Evolutionary conservation across 2,888 invertebrate species (phyloP), one percentile per base, ranked within the genome.

Genomic region (Hartigia nigra): DNA sequence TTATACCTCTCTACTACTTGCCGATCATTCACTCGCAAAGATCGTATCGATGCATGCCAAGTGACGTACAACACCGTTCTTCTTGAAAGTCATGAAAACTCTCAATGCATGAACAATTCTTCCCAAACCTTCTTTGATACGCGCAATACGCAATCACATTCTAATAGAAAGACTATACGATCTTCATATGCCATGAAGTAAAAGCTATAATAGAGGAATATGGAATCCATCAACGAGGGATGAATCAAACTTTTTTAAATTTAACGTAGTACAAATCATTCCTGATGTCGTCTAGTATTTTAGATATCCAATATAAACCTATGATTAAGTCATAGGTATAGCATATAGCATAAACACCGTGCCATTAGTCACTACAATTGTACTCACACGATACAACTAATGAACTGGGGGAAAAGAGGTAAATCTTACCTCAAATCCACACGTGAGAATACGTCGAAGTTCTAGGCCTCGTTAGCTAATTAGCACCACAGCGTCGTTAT

Each of bases 191-290:
- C 9, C 23, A 55, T 55, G 55, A 23, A 23, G 23, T 23, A 55
- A 55, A 37, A 55, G 55, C 23, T 69, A 34, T 34, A 34, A 32
- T 76, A 35, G 34, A 31, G 69, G 31, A 69, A 69, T 76, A 76
- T 69, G 36, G 69, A 69, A 76, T 76, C 35, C n/a, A 69, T 76
- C 31, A 69, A 31, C 69, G 36, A 76, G 36, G 31, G 34, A 69
- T n/a, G 23, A 76, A 76, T 34, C 12, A 76, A 69, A 69, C 69
- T 69, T 70, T 31, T 76, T 12, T 12, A 69, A 76, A 34, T 55
- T 55, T 55, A 55, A 55, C 55, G 55, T 55, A 55, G 55, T 55
- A 55, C 55, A 55, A 55, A 55, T 5, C 23, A 55, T 55, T 55
- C 55, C 55, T 55, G 55, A 55, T 55, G 55, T 55, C 55, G 55